Evolutionary conservation across 2,797 vertebrate genomes (phyloP).

Genomic region (Fistularia tabacaria): DNA sequence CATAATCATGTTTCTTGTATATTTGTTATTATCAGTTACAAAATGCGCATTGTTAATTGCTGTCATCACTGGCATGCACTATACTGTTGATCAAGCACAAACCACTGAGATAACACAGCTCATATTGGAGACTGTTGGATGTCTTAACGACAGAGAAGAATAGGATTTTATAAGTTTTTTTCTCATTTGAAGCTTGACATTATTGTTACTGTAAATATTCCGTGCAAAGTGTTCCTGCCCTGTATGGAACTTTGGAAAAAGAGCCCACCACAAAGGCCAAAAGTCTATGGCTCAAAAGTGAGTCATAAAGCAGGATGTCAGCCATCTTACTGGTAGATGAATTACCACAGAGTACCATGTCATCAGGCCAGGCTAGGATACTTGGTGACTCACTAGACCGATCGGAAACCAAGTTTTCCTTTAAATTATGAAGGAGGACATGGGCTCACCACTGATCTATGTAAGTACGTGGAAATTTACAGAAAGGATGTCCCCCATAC

Average conservation of each 20-base stretch:
- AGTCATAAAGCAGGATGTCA: slow-evolving; percentile 57
- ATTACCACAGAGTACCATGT: slow-evolving; percentile 43
- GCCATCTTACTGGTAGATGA: slow-evolving; percentile 63
- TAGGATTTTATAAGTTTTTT: not conserved
- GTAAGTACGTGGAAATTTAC: slow-evolving; percentile 21
- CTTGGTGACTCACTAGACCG: slow-evolving; percentile 54
- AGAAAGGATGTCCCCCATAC: slow-evolving; percentile 13
- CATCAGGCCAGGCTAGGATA: slow-evolving; percentile 10
- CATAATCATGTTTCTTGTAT: too few relatives aligned
- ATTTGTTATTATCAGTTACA: too few relatives aligned
- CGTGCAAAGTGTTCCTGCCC: slow-evolving; percentile 21
- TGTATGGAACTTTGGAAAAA: slow-evolving; percentile 25
- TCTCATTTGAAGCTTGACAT: not conserved
- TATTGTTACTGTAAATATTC: slow-evolving; percentile 14
- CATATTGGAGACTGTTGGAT: slow-evolving; percentile 5
- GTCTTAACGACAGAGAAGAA: not conserved
- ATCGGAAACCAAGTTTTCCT: slow-evolving; percentile 31
- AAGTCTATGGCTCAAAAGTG: slow-evolving; percentile 26
- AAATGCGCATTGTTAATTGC: not conserved
- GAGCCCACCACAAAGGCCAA: slow-evolving; percentile 28
- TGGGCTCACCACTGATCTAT: slow-evolving; percentile 3
- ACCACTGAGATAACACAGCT: slow-evolving; percentile 1
- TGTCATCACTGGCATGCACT: slow-evolving; percentile 17
- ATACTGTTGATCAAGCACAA: slow-evolving; percentile 21
- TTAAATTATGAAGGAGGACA: slow-evolving; percentile 22